Conservation (phyloP, 2,888 invertebrate genomes). For the Cephus runcator region DNA sequence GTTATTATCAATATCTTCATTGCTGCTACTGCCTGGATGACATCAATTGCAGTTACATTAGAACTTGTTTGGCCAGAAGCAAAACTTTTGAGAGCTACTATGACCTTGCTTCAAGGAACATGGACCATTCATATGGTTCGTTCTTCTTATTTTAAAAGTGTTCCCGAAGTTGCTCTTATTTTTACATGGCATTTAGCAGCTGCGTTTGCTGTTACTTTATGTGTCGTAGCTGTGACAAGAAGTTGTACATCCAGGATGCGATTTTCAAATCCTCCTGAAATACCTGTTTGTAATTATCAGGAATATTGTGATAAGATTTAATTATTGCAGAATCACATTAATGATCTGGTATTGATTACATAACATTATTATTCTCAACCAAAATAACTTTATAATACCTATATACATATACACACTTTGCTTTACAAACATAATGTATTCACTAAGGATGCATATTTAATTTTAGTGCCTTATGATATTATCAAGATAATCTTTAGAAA, state of each 20-base stretch:
- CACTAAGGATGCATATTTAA: no score
- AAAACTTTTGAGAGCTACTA: slow-evolving; percentile 47
- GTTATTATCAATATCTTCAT: slow-evolving; percentile 40
- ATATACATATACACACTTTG: no score
- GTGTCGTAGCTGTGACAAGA: slow-evolving; percentile 48
- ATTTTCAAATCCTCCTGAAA: slow-evolving; percentile 48
- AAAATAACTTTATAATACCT: no score
- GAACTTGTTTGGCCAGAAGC: slow-evolving; percentile 57
- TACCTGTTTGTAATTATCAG: slow-evolving; percentile 54
- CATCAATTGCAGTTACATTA: slow-evolving; percentile 43
- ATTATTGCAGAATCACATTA: neutral
- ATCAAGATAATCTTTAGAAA: slow-evolving; percentile 8
- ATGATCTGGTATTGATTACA: no score
- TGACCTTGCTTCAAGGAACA: slow-evolving; percentile 52
- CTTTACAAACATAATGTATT: no score
- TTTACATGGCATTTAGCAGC: slow-evolving; percentile 57
- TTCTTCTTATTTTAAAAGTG: slow-evolving; percentile 28
- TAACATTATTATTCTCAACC: no score
- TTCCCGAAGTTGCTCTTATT: slow-evolving; percentile 39
- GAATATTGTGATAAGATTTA: slow-evolving; percentile 29
- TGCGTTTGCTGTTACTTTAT: slow-evolving; percentile 52
- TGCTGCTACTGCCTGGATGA: slow-evolving; percentile 49
- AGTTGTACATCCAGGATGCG: slow-evolving; percentile 45
- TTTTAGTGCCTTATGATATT: slow-evolving; percentile 29
- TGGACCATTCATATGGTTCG: slow-evolving; percentile 58